These are phyloP conservation scores for Dicyrtomina minuta DNA, from an alignment of 2,888 invertebrate genomes.

Conservation along the genomic window DNA sequence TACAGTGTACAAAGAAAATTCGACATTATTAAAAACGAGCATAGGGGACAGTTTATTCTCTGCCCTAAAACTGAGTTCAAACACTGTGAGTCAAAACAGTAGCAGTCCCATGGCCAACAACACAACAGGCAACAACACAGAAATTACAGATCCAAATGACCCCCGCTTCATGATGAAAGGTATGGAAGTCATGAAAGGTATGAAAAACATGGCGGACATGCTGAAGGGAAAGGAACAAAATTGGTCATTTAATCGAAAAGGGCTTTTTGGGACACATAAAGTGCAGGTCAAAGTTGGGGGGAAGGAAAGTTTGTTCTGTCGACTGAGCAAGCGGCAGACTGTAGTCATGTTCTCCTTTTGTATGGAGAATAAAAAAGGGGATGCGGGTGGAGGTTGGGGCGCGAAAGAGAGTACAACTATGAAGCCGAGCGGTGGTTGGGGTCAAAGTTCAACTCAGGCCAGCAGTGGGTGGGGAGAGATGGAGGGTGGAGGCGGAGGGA, in stretches of 20 bases:
- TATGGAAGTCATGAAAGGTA: neutral
- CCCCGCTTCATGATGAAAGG: no score
- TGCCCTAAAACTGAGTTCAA: no score
- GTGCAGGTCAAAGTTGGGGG: neutral
- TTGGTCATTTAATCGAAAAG: conserved; percentile 1
- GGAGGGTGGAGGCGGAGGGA: neutral
- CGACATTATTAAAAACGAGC: no score
- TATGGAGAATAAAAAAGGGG: neutral
- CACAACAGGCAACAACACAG: no score
- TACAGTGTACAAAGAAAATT: no score
- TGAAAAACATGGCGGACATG: neutral
- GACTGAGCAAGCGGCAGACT: conserved; percentile 22
- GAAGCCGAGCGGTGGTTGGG: neutral
- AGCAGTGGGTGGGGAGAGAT: no score
- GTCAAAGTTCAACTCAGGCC: neutral
- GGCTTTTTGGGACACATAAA: conserved; percentile 6
- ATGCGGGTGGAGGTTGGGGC: conserved; percentile 6
- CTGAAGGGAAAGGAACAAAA: conserved; percentile 6
- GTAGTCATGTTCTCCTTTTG: conserved; percentile 32
- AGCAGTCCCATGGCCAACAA: no score
- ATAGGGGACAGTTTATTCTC: no score
- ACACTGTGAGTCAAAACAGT: no score
- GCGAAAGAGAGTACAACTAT: neutral
- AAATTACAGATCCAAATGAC: no score
- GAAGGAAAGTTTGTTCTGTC: conserved; percentile 15